Evolutionary conservation across 92 coral and sea anemone genomes (phyloP), one percentile per base, ranked within the genome.

Genomic region (Scolanthus callimorphus): DNA sequence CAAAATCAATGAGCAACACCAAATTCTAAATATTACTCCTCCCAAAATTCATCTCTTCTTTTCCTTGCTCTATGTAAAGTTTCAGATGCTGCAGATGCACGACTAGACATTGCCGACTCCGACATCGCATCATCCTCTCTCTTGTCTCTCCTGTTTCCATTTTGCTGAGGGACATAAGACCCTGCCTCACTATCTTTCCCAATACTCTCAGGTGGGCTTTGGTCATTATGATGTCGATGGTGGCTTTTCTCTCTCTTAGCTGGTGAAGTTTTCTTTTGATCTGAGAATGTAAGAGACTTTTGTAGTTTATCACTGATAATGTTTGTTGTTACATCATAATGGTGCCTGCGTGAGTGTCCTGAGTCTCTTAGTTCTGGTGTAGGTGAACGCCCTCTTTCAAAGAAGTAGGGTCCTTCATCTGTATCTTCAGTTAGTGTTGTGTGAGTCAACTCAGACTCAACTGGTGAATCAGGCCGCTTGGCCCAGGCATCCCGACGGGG

Each of bases 361-460:
- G 77, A 70, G 22, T 81, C 83, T 12, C 96, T 86, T 54, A 92
- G 84, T 63, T 92, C 98, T 20, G 98, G 98, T 0, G 98, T 92
- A 11, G 98, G 98, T 1, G 96, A 88, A 4, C 98, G 91, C 17
- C 98, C 98, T 20, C 98, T 90, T 49, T 91, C 97, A 17, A 79
- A 84, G 49, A 75, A 49, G 19, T 78, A 74, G 66, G 60, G 71
- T 45, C 80, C 90, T 11, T 58, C 82, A 20, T 70, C 83, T 30
- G 59, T 60, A 12, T 71, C 63, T 12, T 52, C 69, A 2, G 59
- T 81, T 1, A 80, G 57, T 22, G 67, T 68, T 24, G 67, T 62
- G 59, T 30, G 63, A 10, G 76, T 47, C 19, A 38, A 46, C 0
- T 41, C 51, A 65, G 78, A 63, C 31, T 51, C 74, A 2, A 28